Evolutionary conservation across 2,888 invertebrate species (phyloP).

Genomic region (Tetranychus truncatus): DNA sequence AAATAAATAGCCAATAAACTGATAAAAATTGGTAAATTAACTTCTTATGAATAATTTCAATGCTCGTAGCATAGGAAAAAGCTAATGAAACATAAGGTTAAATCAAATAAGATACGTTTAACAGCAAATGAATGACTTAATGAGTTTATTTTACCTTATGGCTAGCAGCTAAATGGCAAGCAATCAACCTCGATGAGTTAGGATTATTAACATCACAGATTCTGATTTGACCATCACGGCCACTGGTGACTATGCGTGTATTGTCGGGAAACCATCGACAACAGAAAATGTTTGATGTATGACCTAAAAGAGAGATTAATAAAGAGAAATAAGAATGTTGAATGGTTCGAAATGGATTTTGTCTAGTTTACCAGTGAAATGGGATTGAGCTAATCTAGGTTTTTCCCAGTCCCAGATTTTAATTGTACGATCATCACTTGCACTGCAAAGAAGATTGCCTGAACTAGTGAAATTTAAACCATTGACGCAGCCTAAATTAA

Average conservation of each 20-base stretch:
- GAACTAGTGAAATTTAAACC: slow-evolving; percentile 67
- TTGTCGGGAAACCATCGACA: slow-evolving; percentile 38
- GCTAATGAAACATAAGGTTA: too few relatives aligned
- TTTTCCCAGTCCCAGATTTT: slow-evolving; percentile 40
- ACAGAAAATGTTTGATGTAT: slow-evolving; percentile 3
- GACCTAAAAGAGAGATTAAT: background rate
- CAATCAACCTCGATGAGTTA: slow-evolving; percentile 34
- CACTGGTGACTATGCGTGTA: slow-evolving; percentile 65
- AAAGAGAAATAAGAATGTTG: background rate
- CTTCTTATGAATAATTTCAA: too few relatives aligned
- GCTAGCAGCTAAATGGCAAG: background rate
- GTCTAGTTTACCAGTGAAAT: background rate
- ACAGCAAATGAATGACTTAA: background rate
- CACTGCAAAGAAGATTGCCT: slow-evolving; percentile 60
- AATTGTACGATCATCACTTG: slow-evolving; percentile 71
- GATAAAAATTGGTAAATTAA: too few relatives aligned
- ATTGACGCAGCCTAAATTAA: slow-evolving; percentile 60
- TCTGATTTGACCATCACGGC: slow-evolving; percentile 67
- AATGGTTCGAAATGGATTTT: too few relatives aligned
- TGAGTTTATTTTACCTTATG: background rate
- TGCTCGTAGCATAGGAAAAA: too few relatives aligned
- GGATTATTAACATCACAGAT: slow-evolving; percentile 40
- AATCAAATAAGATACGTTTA: too few relatives aligned
- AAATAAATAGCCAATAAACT: too few relatives aligned
- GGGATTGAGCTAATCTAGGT: background rate